Conservation (phyloP, 2,888 invertebrate species). For the Nysson spinosus region DNA sequence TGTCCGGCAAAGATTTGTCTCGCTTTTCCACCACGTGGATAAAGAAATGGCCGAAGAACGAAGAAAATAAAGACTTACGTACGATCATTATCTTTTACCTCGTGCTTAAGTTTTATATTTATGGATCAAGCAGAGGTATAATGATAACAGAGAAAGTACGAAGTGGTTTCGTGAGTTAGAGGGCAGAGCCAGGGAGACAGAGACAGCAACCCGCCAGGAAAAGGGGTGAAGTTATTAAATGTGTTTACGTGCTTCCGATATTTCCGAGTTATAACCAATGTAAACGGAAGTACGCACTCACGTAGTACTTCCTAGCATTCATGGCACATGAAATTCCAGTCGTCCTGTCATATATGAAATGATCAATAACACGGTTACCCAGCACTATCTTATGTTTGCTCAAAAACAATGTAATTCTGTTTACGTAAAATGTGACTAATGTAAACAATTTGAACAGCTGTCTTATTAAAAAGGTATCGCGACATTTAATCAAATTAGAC, state of each 20-base stretch:
- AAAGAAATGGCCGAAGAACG: slow-evolving; percentile 9
- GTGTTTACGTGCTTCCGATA: not conserved
- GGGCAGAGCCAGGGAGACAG: not conserved
- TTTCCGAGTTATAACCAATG: not conserved
- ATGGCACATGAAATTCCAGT: too few species aligned
- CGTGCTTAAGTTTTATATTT: not conserved
- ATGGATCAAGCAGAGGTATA: not conserved
- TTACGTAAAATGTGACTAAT: not conserved
- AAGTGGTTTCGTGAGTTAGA: too few species aligned
- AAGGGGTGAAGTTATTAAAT: not conserved
- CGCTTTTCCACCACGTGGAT: slow-evolving; percentile 6
- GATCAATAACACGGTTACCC: too few species aligned
- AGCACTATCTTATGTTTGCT: too few species aligned
- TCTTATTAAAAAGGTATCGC: not conserved
- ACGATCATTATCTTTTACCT: slow-evolving; percentile 1
- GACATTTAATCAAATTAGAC: too few species aligned
- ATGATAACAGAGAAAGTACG: not conserved
- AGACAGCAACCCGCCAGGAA: not conserved
- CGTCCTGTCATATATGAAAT: too few species aligned
- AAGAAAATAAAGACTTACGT: slow-evolving; percentile 6
- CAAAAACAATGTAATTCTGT: not conserved
- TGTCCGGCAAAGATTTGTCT: slow-evolving; percentile 26
- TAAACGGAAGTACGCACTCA: not conserved
- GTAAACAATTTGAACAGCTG: too few species aligned
- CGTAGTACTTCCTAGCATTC: too few species aligned